Evolutionary conservation across 2,113 vertebrate species (phyloP), one percentile per base, ranked within the genome.

Genomic region (Columbina picui): DNA sequence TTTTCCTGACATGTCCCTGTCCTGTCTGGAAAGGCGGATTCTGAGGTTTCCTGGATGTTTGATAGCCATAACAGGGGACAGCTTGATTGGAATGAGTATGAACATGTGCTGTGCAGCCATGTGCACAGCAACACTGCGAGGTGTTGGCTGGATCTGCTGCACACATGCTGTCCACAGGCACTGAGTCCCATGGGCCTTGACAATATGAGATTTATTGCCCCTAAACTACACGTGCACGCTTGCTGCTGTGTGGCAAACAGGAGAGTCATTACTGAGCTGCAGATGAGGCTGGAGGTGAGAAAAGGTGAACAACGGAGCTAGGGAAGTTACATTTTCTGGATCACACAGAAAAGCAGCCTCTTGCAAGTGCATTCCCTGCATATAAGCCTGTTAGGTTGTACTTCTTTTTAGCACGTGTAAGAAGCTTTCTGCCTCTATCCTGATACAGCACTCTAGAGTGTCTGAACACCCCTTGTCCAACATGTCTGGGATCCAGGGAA

Each of bases 1-100:
- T 86, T 92, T 94, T 89, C 71, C 83, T 87, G 73, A 93, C 60
- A 36, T 75, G 56, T 81, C 76, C 60, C 55, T 67, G 78, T 83
- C 49, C 84, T 93, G 78, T 57, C 52, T 93, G 60, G 52, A 82
- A 93, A 70, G 55, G 34, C 3, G 0, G 52, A 92, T 84, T 77
- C 60, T 70, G 83, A 84, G 49, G 52, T 70, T 89, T 92, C 74
- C 64, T 78, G 56, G 60, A 59, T 84, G 91, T 30, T 49, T 84
- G 93, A 88, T 74, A 93, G 59, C 90, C 20, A 1, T 78, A 67
- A 75, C 68, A 94, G 55, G 59, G 73, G 63, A 71, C 41, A 71
- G 76, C 38, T 60, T 89, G 71, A 74, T 4, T 18, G 67, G 55
- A 79, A 77, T 43, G 32, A 81, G 75, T 7, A n/a, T 7, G 52